A percentile compares a stretch with the other conserved stretches of the same genome.
Conservation (phyloP, 1,140 invertebrate species). For the Telenomus remus region DNA sequence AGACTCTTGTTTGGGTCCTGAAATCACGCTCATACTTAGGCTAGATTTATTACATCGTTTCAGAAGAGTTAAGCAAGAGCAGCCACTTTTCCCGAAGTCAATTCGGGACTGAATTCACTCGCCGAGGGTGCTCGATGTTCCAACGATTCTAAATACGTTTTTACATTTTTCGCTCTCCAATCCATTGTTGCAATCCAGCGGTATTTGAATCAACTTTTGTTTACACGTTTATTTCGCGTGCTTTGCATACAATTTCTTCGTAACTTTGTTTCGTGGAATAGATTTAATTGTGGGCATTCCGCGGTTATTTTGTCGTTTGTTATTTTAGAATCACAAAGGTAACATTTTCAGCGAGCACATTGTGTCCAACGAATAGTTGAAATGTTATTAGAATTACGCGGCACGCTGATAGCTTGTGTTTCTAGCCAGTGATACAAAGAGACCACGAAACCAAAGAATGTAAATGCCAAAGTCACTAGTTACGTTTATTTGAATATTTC, state of each 20-base stretch:
- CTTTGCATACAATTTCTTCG: too few relatives aligned
- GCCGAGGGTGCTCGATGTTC: too few relatives aligned
- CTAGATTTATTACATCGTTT: conserved; percentile 56
- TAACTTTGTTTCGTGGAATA: neutral
- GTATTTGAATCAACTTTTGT: too few relatives aligned
- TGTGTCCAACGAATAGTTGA: conserved; percentile 62
- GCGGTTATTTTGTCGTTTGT: conserved; percentile 19
- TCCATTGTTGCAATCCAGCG: too few relatives aligned
- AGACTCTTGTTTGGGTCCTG: conserved; percentile 19
- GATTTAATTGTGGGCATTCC: conserved; percentile 13
- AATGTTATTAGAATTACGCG: conserved; percentile 61
- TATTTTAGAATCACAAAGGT: conserved; percentile 21
- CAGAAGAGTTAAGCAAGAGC: conserved; percentile 42
- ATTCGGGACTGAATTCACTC: conserved; percentile 11
- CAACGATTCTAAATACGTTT: too few relatives aligned
- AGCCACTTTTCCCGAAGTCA: conserved; percentile 18
- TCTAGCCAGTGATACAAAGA: conserved; percentile 62
- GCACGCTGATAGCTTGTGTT: conserved; percentile 37
- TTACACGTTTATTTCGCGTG: too few relatives aligned
- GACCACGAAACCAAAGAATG: conserved; percentile 66
- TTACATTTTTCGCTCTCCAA: too few relatives aligned
- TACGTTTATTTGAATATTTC: conserved; percentile 38
- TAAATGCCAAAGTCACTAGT: conserved; percentile 56
- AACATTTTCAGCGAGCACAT: conserved; percentile 22
- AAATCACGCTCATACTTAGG: conserved; percentile 58